phyloP scores from a whole-genome alignment of 1,140 invertebrate species.

The Drosophila jambulina region DNA sequence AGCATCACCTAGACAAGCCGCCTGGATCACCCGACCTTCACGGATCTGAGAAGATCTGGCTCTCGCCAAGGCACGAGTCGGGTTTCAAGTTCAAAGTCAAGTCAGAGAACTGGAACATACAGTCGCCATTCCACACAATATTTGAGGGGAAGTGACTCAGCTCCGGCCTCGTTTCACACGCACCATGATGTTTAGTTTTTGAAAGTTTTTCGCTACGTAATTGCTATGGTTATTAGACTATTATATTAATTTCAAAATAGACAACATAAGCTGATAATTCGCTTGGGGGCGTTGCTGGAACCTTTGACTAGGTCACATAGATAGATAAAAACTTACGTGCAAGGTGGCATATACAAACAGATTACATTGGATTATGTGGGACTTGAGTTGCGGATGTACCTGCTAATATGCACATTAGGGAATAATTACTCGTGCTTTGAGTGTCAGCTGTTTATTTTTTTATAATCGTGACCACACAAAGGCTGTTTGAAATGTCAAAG shows the following conservation, averaged over 20 bases:
- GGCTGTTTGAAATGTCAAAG: constrained; percentile 17
- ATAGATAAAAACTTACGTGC: constrained; percentile 35
- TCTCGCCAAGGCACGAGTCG: constrained; percentile 6
- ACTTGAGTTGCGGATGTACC: constrained; percentile 85
- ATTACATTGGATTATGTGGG: constrained; percentile 20
- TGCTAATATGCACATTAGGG: constrained; percentile 97
- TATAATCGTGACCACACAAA: constrained; percentile 45
- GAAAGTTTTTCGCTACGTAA: constrained; percentile 46
- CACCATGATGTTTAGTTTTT: constrained; percentile 85
- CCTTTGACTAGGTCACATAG: constrained; percentile 16
- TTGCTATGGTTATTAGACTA: constrained; percentile 19
- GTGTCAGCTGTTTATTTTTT: constrained; percentile 5
- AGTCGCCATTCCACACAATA: constrained; percentile 13
- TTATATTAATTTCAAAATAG: constrained; percentile 9
- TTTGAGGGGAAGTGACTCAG: constrained; percentile 42
- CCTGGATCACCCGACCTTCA: constrained; percentile 36
- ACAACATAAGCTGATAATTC: constrained; percentile 1
- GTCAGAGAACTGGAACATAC: constrained; percentile 5
- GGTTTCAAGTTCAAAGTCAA: constrained; percentile 59
- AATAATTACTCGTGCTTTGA: constrained; percentile 88
- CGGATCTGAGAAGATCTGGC: constrained; percentile 11
- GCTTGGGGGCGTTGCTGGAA: constrained; percentile 32
- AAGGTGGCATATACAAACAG: constrained; percentile 7
- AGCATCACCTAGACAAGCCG: background rate
- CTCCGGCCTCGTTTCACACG: constrained; percentile 88